phyloP scores from a whole-genome alignment of 2,113 vertebrate species.

The Calidris pugnax region DNA sequence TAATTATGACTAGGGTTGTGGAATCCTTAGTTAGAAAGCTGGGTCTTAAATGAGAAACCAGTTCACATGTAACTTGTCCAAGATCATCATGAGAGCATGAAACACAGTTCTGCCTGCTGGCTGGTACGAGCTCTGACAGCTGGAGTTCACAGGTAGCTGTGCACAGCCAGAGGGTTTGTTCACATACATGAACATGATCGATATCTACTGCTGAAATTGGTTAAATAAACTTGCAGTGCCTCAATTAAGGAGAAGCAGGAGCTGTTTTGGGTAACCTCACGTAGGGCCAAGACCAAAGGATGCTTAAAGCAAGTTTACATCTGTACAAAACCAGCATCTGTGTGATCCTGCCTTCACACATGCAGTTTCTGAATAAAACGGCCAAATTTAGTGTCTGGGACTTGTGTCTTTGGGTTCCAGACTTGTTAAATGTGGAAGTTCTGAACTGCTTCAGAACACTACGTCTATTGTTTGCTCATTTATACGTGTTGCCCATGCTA shows the following conservation, averaged over 20 bases:
- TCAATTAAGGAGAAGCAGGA: background rate
- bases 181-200: background rate
- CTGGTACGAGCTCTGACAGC: background rate
- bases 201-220: background rate
- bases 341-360: background rate
- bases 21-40: background rate
- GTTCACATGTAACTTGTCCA: background rate
- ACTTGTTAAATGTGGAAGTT: background rate
- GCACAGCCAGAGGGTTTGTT: background rate
- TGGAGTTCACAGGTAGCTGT: background rate
- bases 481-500: background rate
- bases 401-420: background rate
- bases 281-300: background rate
- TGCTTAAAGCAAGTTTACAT: background rate
- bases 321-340: background rate
- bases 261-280: background rate
- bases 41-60: background rate
- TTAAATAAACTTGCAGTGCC: background rate
- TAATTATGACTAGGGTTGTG: background rate
- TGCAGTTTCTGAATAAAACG: background rate
- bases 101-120: background rate
- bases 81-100: background rate
- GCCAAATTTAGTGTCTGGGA: background rate
- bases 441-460: background rate
- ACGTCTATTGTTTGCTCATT: background rate